Evolutionary conservation across 2,797 vertebrate species (phyloP).

Genomic region (Danio choprae): DNA sequence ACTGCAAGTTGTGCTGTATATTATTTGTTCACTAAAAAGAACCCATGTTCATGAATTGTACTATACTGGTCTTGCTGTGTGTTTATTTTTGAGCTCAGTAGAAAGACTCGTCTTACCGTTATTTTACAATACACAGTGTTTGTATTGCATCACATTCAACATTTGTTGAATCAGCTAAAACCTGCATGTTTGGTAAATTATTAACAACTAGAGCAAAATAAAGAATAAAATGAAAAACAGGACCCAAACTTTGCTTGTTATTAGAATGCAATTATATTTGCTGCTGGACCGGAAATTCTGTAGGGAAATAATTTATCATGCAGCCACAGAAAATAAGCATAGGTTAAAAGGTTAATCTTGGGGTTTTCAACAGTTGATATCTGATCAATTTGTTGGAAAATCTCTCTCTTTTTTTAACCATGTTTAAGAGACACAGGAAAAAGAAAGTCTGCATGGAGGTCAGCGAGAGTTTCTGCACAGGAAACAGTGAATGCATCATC

Average conservation of each 20-base stretch:
- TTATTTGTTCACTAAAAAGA: neutral
- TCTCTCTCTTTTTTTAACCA: neutral
- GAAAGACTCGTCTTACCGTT: neutral
- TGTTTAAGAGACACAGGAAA: conserved; percentile 22
- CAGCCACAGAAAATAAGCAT: neutral
- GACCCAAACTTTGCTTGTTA: neutral
- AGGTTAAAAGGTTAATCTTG: neutral
- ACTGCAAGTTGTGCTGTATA: neutral
- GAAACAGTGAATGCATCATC: conserved; percentile 60
- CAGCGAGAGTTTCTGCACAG: conserved; percentile 54
- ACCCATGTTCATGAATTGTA: neutral
- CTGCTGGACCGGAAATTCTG: neutral
- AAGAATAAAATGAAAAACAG: neutral
- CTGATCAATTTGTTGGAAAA: too few species aligned
- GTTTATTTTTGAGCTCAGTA: neutral
- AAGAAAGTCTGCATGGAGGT: conserved; percentile 50
- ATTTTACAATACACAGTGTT: neutral
- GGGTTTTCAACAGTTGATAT: neutral
- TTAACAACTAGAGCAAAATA: neutral
- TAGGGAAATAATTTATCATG: neutral
- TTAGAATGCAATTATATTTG: neutral
- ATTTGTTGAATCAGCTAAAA: too few species aligned
- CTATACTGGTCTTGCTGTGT: neutral
- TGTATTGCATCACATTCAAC: neutral
- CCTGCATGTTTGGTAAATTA: neutral